Percentiles rank a stretch among this genome's conserved stretches.
phyloP scores from a whole-genome alignment of 2,113 vertebrate species.

The Halichoerus grypus region DNA sequence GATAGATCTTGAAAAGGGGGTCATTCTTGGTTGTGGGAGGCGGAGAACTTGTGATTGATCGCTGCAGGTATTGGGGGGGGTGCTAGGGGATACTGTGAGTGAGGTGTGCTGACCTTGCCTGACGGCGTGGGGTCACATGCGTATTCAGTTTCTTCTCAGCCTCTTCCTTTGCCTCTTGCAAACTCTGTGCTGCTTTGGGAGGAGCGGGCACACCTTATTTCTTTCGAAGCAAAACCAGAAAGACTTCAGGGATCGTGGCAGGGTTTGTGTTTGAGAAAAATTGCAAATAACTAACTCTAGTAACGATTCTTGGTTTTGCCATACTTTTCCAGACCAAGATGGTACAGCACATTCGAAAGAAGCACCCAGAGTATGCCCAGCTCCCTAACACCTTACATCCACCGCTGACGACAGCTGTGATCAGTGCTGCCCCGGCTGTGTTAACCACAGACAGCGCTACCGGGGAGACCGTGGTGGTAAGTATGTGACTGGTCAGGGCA shows the following conservation, averaged over 20 bases:
- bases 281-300: background rate
- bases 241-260: background rate
- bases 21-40: background rate
- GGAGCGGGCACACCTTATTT: background rate
- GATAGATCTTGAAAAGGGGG: background rate
- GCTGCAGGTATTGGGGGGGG: background rate
- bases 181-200: background rate
- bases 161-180: background rate
- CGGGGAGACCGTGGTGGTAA: constrained; percentile 96
- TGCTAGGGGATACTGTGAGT: background rate
- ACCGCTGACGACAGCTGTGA: constrained; percentile 91
- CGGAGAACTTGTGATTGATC: background rate
- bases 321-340: constrained; percentile 93
- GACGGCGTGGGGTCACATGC: background rate
- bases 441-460: constrained; percentile 91
- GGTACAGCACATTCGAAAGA: constrained; percentile 99
- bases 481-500: constrained; percentile 13
- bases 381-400: constrained; percentile 91
- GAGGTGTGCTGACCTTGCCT: background rate
- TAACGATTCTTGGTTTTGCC: background rate
- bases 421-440: constrained; percentile 93
- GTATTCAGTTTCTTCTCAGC: background rate
- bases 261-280: background rate
- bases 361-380: constrained; percentile 96
- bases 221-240: background rate